Percentiles rank a stretch among this genome's conserved stretches.
Conservation (phyloP, 2,888 invertebrate genomes). For the Dione juno region DNA sequence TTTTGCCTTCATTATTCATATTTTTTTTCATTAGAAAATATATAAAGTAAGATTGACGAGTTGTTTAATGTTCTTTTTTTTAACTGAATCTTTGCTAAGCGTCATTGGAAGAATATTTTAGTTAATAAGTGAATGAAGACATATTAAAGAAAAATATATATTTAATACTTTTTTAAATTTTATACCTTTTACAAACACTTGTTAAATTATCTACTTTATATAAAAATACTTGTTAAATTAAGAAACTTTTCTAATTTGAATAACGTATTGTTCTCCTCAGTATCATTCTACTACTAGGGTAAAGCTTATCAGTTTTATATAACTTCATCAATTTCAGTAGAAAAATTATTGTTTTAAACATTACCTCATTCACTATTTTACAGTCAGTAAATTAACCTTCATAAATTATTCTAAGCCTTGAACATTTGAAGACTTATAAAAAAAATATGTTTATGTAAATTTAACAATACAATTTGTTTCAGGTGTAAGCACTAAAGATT, state of each 20-base stretch:
- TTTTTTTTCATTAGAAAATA: slow-evolving; percentile 29
- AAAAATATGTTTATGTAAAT: neutral
- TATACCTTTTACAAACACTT: no score
- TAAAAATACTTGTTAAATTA: no score
- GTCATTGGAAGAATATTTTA: slow-evolving; percentile 7
- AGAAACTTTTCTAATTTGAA: no score
- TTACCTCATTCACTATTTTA: neutral
- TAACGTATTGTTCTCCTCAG: no score
- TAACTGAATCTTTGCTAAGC: neutral
- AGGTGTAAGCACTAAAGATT: slow-evolving; percentile 80
- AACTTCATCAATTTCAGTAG: neutral
- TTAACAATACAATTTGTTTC: slow-evolving; percentile 56
- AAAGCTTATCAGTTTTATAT: no score
- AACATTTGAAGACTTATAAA: neutral
- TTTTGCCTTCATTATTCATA: slow-evolving; percentile 29
- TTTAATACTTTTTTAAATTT: no score
- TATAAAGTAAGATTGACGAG: slow-evolving; percentile 37
- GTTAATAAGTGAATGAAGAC: neutral
- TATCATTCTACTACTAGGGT: no score
- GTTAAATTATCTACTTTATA: no score
- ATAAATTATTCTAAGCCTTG: no score
- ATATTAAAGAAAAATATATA: no score
- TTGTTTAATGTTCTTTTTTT: slow-evolving; percentile 28
- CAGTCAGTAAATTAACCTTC: no score
- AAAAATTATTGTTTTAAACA: neutral